Percentiles rank a stretch among this genome's conserved stretches.
Evolutionary conservation across 2,797 vertebrate species (phyloP).

Genomic region (Chelon labrosus): DNA sequence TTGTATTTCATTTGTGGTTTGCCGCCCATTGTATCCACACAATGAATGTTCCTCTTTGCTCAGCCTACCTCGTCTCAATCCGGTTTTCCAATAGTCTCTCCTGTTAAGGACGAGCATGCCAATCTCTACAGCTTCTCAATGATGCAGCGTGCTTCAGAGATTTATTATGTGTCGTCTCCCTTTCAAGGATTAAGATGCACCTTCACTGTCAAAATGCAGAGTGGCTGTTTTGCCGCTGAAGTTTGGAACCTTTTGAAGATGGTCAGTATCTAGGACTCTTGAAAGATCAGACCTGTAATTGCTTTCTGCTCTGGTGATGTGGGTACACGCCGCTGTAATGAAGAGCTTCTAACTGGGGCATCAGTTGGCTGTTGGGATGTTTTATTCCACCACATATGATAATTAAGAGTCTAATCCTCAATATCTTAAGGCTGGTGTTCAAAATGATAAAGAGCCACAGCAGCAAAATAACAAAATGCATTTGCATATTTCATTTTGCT

Average conservation of each 20-base stretch:
- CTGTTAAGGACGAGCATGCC: background rate
- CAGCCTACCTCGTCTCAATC: background rate
- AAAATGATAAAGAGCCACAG: constrained; percentile 34
- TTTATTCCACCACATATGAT: constrained; percentile 39
- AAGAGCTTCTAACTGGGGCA: constrained; percentile 44
- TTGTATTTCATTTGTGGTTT: background rate
- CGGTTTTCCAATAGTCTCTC: background rate
- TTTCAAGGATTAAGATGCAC: background rate
- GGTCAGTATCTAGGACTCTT: background rate
- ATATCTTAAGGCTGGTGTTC: constrained; percentile 45
- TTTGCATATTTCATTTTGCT: constrained; percentile 45
- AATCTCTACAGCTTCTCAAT: background rate
- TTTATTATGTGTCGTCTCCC: background rate
- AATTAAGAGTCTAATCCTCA: constrained; percentile 40
- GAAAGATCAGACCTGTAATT: constrained; percentile 1
- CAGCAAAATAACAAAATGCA: constrained; percentile 32
- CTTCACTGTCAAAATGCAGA: too few species aligned
- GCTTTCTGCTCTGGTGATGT: constrained; percentile 11
- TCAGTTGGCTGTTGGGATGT: constrained; percentile 43
- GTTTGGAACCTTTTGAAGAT: background rate
- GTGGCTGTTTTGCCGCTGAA: background rate
- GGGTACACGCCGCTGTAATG: constrained; percentile 4
- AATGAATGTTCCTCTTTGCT: background rate
- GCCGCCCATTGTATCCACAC: background rate
- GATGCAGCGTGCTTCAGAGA: background rate